Evolutionary conservation across 1,140 invertebrate genomes (phyloP).

Genomic region (Globodera ellingtonae): DNA sequence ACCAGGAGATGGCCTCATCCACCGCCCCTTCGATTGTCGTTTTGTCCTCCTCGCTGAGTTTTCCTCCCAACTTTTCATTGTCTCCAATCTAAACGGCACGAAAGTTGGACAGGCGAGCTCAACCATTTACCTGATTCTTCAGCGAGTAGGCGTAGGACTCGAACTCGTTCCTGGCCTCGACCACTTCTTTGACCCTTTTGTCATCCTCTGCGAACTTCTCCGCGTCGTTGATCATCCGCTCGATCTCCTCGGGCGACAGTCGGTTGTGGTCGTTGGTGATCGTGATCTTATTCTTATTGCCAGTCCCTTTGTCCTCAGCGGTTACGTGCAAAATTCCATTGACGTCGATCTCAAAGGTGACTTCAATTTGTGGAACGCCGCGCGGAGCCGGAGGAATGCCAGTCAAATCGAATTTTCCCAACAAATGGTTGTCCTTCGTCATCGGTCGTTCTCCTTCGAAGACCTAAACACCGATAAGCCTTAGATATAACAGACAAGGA

Average conservation of each 20-base stretch:
- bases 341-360: conserved; percentile 92
- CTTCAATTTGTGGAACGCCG: conserved; percentile 92
- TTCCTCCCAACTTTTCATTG: conserved; percentile 95
- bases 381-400: conserved; percentile 95
- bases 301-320: conserved; percentile 97
- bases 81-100: conserved; percentile 73
- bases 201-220: conserved; percentile 98
- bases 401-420: conserved; percentile 96
- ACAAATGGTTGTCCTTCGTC: conserved; percentile 97
- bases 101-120: background rate
- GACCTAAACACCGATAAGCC: conserved; percentile 68
- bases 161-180: conserved; percentile 87
- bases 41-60: conserved; percentile 87
- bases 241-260: conserved; percentile 93
- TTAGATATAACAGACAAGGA: background rate
- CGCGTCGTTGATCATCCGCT: conserved; percentile 96
- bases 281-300: conserved; percentile 95
- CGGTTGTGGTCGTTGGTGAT: conserved; percentile 98
- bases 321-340: conserved; percentile 93
- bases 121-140: conserved; percentile 79
- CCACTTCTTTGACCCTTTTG: conserved; percentile 92
- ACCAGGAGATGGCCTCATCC: conserved; percentile 95
- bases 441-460: conserved; percentile 97
- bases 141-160: conserved; percentile 97
- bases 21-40: conserved; percentile 89